Conservation (phyloP, 2,888 invertebrate genomes). For the Nematopogon swammerdamellus region DNA sequence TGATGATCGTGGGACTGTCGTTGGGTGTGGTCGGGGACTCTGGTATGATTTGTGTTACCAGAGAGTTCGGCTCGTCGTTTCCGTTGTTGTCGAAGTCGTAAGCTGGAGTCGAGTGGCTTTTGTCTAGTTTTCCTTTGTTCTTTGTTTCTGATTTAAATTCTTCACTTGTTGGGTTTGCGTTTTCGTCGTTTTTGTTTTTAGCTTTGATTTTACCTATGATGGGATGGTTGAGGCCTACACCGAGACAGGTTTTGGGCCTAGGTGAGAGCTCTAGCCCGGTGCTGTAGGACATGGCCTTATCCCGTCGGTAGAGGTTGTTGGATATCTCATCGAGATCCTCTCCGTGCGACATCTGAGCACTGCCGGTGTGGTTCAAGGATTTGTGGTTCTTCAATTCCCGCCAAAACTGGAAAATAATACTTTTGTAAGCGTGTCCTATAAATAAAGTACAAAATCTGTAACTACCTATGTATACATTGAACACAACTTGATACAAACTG, state of each 20-base stretch:
- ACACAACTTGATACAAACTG: too few relatives aligned
- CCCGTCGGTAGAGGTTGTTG: constrained; percentile 61
- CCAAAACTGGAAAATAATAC: constrained; percentile 63
- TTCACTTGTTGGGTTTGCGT: constrained; percentile 24
- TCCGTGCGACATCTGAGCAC: constrained; percentile 26
- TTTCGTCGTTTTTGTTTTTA: constrained; percentile 12
- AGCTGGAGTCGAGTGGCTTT: constrained; percentile 80
- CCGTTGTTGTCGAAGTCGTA: constrained; percentile 59
- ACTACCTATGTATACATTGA: too few relatives aligned
- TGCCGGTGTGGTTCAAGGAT: constrained; percentile 33
- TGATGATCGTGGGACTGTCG: constrained; percentile 18
- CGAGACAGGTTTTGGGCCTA: constrained; percentile 65
- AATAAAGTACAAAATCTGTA: too few relatives aligned
- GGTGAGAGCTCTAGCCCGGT: constrained; percentile 68
- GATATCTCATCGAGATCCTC: constrained; percentile 38
- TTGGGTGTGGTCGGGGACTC: constrained; percentile 28
- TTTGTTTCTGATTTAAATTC: constrained; percentile 8
- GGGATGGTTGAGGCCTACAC: constrained; percentile 30
- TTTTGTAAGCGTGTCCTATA: too few relatives aligned
- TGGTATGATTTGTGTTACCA: constrained; percentile 27
- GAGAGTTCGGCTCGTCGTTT: constrained; percentile 15
- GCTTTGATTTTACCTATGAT: constrained; percentile 12
- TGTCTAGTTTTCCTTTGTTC: constrained; percentile 59
- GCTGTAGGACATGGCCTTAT: constrained; percentile 77
- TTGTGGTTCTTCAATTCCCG: constrained; percentile 63